Conservation (phyloP, 2,888 invertebrate species). For the Ornithoptera alexandrae region DNA sequence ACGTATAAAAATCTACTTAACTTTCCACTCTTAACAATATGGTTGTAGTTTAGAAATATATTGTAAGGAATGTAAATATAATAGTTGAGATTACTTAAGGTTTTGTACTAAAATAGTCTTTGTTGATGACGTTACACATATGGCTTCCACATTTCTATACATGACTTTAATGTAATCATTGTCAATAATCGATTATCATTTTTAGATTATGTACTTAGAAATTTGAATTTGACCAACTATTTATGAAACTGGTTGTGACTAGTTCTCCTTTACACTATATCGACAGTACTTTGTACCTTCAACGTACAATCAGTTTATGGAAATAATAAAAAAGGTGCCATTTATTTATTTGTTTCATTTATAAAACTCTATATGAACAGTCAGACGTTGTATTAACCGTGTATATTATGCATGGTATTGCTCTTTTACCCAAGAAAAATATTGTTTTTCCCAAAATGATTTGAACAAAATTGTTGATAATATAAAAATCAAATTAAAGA, state of each 20-base stretch:
- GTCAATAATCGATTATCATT: constrained; percentile 44
- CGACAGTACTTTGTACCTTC: constrained; percentile 47
- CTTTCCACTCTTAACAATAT: not conserved
- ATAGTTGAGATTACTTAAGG: constrained; percentile 48
- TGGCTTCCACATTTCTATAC: constrained; percentile 30
- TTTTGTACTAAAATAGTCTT: constrained; percentile 55
- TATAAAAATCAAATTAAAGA: too few species aligned
- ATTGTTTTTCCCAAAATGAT: too few species aligned
- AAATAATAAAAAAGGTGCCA: constrained; percentile 31
- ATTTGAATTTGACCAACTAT: constrained; percentile 46
- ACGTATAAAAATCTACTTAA: not conserved
- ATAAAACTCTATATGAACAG: not conserved
- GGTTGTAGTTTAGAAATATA: constrained; percentile 4
- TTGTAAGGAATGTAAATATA: constrained; percentile 40
- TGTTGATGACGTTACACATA: constrained; percentile 34
- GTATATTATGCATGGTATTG: too few species aligned
- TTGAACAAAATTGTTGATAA: too few species aligned
- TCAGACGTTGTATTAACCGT: too few species aligned
- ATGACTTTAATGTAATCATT: constrained; percentile 38
- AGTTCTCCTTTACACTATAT: constrained; percentile 45
- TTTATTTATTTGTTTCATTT: constrained; percentile 22
- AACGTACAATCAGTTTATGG: constrained; percentile 37
- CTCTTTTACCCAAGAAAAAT: too few species aligned
- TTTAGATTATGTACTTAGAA: constrained; percentile 36
- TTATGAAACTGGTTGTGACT: constrained; percentile 68